Evolutionary conservation across 1,140 invertebrate species (phyloP), one percentile per base, ranked within the genome.

Genomic region (Drosophila pallidifrons): DNA sequence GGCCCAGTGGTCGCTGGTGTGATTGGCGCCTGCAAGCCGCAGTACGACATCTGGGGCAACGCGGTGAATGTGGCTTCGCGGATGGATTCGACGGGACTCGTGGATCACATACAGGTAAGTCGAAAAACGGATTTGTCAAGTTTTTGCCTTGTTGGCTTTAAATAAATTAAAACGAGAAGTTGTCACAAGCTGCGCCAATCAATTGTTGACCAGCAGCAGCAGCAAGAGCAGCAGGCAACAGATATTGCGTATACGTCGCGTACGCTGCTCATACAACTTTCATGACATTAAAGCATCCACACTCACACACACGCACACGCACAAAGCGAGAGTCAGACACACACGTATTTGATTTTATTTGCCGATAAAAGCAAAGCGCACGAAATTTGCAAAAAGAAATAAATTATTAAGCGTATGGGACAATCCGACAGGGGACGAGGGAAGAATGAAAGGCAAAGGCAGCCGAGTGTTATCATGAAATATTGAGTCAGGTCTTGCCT

Each of bases 1-100:
- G 98, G 98, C 1, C 97, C 98, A 5, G 97, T 99, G 1, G 98
- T 99, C 0, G 98, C 98, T 1, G 98, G 98, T 0, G 98, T 99
- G 0, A 99, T 99, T 77, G 98, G 98, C 1, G 98, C 97, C 2
- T 95, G 97, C 57, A 98, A 98, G 89, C 97, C 97, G 2, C 97
- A 98, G 75, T 98, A 98, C 92, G 97, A 98, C 87, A 98, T 98
- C 79, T 98, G 97, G 97, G 97, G 97, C 10, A 92, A 92, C 76
- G 97, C 98, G 1, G 98, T 99, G 0, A 99, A 99, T 93, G 97
- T 98, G 5, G 97, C 97, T 3, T 97, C 96, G 20, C 94, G 97
- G 45, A 98, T 98, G 97, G 97, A 98, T 85, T 97, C 96, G 2
- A 98, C 97, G 0, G 96, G 97, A 3, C 91, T 97, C 4, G 93